These are phyloP conservation scores for Anagrus nilaparvatae DNA, from an alignment of 1,140 invertebrate genomes.

Conservation along the genomic window DNA sequence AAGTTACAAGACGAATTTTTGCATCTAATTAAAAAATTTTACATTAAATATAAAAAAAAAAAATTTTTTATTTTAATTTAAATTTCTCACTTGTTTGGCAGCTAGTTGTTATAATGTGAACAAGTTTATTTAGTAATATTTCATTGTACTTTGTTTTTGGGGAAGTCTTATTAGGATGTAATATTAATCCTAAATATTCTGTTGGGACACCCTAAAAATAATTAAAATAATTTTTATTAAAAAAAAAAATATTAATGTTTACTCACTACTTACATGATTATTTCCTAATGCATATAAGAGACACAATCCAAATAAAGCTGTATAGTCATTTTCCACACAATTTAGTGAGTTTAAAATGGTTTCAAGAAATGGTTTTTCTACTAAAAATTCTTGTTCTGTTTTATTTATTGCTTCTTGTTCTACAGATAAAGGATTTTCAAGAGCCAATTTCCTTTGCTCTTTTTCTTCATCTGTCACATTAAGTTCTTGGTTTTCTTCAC, in stretches of 20 bases:
- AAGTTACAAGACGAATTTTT: conserved; percentile 82
- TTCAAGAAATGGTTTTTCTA: conserved; percentile 76
- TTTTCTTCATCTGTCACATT: conserved; percentile 95
- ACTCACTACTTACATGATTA: conserved; percentile 72
- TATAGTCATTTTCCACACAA: conserved; percentile 88
- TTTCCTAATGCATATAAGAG: conserved; percentile 87
- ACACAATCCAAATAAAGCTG: conserved; percentile 83
- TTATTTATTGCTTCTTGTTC: conserved; percentile 17
- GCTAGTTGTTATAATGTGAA: conserved; percentile 68
- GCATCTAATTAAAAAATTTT: conserved; percentile 44
- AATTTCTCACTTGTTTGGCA: conserved; percentile 63
- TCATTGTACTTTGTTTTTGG: conserved; percentile 57
- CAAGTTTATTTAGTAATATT: conserved; percentile 64
- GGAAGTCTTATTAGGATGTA: conserved; percentile 40
- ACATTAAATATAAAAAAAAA: conserved; percentile 10
- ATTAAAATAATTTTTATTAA: conserved; percentile 1
- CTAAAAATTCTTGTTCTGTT: conserved; percentile 38
- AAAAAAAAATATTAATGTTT: conserved; percentile 21
- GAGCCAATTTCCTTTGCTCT: conserved; percentile 54
- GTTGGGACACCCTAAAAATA: conserved; percentile 57
- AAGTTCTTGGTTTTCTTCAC: conserved; percentile 32
- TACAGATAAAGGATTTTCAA: conserved; percentile 33
- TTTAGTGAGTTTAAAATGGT: conserved; percentile 75
- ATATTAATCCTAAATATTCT: conserved; percentile 59
- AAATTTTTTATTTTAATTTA: conserved; percentile 7